Base-by-base conservation (phyloP, 2,113 vertebrate species). In the Protomyctophum bolini region DNA sequence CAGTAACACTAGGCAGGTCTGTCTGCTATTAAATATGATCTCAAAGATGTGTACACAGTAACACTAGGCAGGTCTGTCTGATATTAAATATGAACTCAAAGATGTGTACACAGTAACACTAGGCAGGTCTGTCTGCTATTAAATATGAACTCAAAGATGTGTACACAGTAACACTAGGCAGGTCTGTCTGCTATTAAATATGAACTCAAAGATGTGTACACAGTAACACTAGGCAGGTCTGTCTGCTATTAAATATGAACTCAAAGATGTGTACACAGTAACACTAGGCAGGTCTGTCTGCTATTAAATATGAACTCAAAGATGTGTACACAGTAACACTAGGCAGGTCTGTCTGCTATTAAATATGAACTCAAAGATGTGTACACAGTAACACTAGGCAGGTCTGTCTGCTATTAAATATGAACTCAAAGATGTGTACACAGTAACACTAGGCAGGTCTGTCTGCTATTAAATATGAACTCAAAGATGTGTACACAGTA, bases 181-280 rank as follows among this genome's bases (percentile, higher is more conserved):
- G 62, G 58, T 11, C 9, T 79, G 62, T 66, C 21, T 41, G 33
- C 59, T 64, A 72, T 68, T n/a, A 87, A 86, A 88, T 63, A 79
- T 8, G 12, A 77, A 70, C 6, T 10, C 1, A 11, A 1, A 59
- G 52, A 75, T 60, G 63, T 7, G n/a, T 60, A 60, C 67, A 60
- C 15, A 12, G n/a, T n/a, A n/a, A n/a, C n/a, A n/a, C n/a, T 28
- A 73, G 54, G 6, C 15, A 65, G 62, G 58, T 11, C 9, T 79
- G 62, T 66, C 21, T 41, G 33, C 59, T 64, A 72, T 68, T n/a
- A 87, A 86, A 88, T 63, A 79, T 8, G 12, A 77, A 70, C 6
- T 10, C 1, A 11, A 1, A 59, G 52, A 75, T 60, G 63, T 7
- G n/a, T 60, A 60, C 67, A 60, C 15, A 12, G n/a, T n/a, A n/a